A percentile compares a stretch with the other conserved stretches of the same genome.
These are phyloP conservation scores for Cecropterus lyciades DNA, from an alignment of 1,140 invertebrate species.

Conservation along the genomic window DNA sequence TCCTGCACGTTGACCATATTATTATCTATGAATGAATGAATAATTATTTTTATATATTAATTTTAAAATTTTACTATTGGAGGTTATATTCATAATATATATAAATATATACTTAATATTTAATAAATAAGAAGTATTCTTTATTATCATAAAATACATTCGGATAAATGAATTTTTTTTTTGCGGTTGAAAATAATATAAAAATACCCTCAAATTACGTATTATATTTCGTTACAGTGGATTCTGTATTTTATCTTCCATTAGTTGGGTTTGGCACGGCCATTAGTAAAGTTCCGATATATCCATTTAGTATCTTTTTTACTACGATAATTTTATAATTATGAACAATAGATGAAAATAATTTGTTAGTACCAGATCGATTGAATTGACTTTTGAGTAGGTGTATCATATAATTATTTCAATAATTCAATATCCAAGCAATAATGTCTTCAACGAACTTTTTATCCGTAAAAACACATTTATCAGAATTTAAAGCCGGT, in stretches of 20 bases:
- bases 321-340: slow-evolving; percentile 43
- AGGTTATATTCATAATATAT: no score
- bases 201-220: slow-evolving; percentile 46
- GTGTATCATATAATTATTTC: slow-evolving; percentile 44
- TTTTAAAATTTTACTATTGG: no score
- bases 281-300: slow-evolving; percentile 54
- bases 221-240: not conserved
- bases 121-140: no score
- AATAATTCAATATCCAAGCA: slow-evolving; percentile 47
- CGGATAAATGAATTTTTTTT: no score
- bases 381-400: slow-evolving; percentile 43
- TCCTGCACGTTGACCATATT: not conserved
- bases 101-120: no score
- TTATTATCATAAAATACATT: no score
- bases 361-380: slow-evolving; percentile 51
- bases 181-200: not conserved
- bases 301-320: slow-evolving; percentile 38
- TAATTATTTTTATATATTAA: no score
- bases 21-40: not conserved
- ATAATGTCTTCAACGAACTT: slow-evolving; percentile 73
- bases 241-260: slow-evolving; percentile 27
- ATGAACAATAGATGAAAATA: slow-evolving; percentile 50
- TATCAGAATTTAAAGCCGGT: slow-evolving; percentile 77
- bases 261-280: slow-evolving; percentile 51
- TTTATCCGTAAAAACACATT: slow-evolving; percentile 78